A percentile compares a stretch with the other conserved stretches of the same genome.
Evolutionary conservation across 2,797 vertebrate genomes (phyloP).

Genomic region (Centropyge bicolor): DNA sequence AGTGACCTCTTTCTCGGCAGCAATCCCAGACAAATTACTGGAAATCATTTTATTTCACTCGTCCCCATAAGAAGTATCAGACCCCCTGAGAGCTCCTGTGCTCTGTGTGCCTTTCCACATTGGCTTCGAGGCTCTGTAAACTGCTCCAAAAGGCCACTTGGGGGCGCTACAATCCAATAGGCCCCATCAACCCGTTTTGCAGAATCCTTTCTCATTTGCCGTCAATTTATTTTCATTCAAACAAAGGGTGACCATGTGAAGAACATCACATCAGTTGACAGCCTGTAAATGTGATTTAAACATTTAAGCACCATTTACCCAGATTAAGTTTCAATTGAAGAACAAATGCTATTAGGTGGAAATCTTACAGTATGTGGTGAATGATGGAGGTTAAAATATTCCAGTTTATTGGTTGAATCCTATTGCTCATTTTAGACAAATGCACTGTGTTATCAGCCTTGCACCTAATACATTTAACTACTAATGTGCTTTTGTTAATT

Average conservation of each 20-base stretch:
- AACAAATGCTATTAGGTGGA: conserved; percentile 85
- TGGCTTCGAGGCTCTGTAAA: conserved; percentile 21
- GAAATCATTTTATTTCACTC: conserved; percentile 59
- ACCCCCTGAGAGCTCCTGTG: conserved; percentile 22
- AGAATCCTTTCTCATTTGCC: conserved; percentile 80
- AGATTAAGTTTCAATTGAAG: conserved; percentile 86
- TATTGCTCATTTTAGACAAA: conserved; percentile 51
- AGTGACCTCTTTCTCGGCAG: conserved; percentile 51
- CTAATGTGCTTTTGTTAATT: conserved; percentile 40
- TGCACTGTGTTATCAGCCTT: background rate
- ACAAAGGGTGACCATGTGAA: conserved; percentile 87
- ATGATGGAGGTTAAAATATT: conserved; percentile 69
- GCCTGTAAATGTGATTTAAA: conserved; percentile 89
- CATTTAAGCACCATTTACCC: conserved; percentile 88
- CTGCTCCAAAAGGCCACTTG: conserved; percentile 70
- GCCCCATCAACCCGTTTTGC: conserved; percentile 49
- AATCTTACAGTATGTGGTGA: conserved; percentile 79
- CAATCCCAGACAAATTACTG: conserved; percentile 42
- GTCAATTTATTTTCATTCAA: conserved; percentile 86
- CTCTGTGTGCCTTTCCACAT: conserved; percentile 12
- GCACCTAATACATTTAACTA: conserved; percentile 17
- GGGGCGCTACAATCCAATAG: conserved; percentile 77
- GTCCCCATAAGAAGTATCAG: conserved; percentile 40
- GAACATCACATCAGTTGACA: conserved; percentile 87
- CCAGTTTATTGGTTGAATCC: conserved; percentile 59